Percentiles rank a stretch among this genome's conserved stretches.
Conservation (phyloP, 2,888 invertebrate genomes). For the Seira ritae region DNA sequence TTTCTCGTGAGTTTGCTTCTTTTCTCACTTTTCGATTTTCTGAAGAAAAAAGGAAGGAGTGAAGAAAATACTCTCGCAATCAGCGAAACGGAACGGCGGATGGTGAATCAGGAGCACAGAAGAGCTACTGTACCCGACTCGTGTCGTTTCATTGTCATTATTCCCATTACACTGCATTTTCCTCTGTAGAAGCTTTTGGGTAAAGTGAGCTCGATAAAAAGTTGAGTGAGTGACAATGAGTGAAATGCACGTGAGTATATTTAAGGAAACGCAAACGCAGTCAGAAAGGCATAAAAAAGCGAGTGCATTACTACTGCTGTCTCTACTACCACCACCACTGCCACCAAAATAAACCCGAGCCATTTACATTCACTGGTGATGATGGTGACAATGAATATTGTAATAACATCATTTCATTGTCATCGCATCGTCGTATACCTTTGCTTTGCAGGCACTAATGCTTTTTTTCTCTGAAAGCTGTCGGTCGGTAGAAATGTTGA, state of each 20-base stretch:
- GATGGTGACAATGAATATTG: slow-evolving; percentile 14
- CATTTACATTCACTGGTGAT: neutral
- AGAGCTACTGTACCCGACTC: neutral
- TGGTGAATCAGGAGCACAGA: neutral
- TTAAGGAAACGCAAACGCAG: slow-evolving; percentile 16
- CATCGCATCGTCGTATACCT: neutral
- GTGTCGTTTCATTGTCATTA: slow-evolving; percentile 42
- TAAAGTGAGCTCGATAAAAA: slow-evolving; percentile 11
- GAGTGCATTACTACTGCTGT: neutral
- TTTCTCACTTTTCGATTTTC: slow-evolving; percentile 34
- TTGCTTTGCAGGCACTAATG: neutral
- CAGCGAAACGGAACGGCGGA: slow-evolving; percentile 44
- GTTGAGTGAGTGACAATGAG: slow-evolving; percentile 47
- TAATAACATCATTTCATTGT: slow-evolving; percentile 10
- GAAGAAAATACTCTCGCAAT: slow-evolving; percentile 24
- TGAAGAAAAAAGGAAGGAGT: neutral
- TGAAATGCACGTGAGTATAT: slow-evolving; percentile 46
- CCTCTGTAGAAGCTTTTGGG: neutral
- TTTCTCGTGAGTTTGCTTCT: neutral
- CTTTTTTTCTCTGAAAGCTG: neutral
- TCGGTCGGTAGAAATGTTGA: slow-evolving; percentile 12
- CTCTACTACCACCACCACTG: neutral
- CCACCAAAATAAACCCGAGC: no score
- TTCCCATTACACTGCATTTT: slow-evolving; percentile 27
- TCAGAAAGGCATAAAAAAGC: neutral